These are phyloP conservation scores for Strigops habroptila DNA, from an alignment of 2,113 vertebrate species.

Conservation along the genomic window DNA sequence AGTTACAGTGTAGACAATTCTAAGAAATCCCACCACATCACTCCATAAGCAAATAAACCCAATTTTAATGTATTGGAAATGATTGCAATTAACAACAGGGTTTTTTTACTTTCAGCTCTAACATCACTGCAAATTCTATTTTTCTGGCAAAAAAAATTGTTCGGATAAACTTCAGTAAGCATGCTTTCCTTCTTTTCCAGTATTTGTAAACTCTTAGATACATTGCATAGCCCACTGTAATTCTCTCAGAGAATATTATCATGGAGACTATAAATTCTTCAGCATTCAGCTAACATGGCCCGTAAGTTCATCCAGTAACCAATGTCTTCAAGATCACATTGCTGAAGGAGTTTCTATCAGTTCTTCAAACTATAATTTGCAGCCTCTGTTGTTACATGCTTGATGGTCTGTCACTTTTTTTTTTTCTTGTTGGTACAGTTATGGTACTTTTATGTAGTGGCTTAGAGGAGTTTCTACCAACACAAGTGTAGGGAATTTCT, in stretches of 20 bases:
- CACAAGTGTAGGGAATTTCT: neutral
- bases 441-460: neutral
- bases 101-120: neutral
- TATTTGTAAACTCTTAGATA: neutral
- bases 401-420: neutral
- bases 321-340: neutral
- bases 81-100: neutral
- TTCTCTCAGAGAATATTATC: neutral
- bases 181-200: neutral
- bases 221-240: neutral
- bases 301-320: neutral
- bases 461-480: neutral
- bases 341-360: neutral
- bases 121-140: neutral
- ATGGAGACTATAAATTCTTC: neutral
- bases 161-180: neutral
- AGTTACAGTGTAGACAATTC: neutral
- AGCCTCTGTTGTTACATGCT: neutral
- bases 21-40: neutral
- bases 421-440: neutral
- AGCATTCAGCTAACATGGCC: neutral
- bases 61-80: neutral
- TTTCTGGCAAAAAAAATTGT: neutral
- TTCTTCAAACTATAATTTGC: slow-evolving; percentile 2
- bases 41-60: neutral